Evolutionary conservation across 2,797 vertebrate genomes (phyloP), one percentile per base, ranked within the genome.

Genomic region (Bradypodion ventrale): DNA sequence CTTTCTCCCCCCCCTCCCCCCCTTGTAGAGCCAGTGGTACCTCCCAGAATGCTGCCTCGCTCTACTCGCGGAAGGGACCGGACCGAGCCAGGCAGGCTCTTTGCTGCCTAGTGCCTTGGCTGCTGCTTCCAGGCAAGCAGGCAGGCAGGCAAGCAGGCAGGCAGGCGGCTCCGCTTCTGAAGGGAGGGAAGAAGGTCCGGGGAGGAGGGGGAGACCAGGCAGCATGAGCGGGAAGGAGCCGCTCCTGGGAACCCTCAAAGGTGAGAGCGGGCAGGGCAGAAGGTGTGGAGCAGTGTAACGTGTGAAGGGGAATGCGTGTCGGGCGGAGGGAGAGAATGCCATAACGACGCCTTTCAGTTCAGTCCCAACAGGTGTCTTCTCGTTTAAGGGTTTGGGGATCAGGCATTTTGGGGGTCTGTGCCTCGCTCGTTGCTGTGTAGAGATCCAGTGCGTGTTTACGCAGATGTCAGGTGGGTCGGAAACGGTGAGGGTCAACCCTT

Each of bases 141-240:
- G n/a, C n/a, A n/a, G n/a, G 52, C 35, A 27, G 56, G 23, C 5
- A 27, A 56, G 35, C 3, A 35, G 35, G 15, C 27, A 1, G 60
- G 40, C 27, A 5, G 15, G 40, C 40, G 29, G 25, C 15, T 9
- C n/a, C 23, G 73, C n/a, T 9, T 29, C n/a, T 4, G 25, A 56
- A 29, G 9, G 46, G 21, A 44, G 44, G 44, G 44, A 74, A 74
- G 60, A 62, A n/a, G n/a, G n/a, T n/a, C 37, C 77, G 44, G 37
- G 63, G 4, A 4, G 59, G 49, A n/a, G 35, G 8, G 4, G 5
- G 56, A n/a, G 25, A 0, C 19, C 0, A 10, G 37, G 68, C 79
- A 82, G 83, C 69, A 97, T 97, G 97, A 94, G 96, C 16, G 89
- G 95, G 9, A 97, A 94, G 92, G 96, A 97, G 88, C 97, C 96